Percentiles rank a stretch among this genome's conserved stretches.
Conservation (phyloP, 2,888 invertebrate genomes). For the Lasioglossum calceatum region DNA sequence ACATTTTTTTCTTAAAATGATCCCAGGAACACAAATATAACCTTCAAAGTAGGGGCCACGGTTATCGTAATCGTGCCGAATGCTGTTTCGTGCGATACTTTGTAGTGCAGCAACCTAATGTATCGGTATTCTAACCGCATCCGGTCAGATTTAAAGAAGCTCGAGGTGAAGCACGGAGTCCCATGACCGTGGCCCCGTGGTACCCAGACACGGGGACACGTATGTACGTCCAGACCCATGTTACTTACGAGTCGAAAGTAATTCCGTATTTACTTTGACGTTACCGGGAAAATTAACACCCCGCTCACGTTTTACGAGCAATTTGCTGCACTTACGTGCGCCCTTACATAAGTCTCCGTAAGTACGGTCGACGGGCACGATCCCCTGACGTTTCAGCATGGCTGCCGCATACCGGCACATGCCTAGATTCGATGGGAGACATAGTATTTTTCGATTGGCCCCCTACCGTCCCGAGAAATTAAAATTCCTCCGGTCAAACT, state of each 20-base stretch:
- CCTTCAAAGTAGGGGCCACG: too few relatives aligned
- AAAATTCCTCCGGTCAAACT: not conserved
- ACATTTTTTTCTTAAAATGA: too few relatives aligned
- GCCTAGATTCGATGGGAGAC: conserved; percentile 5
- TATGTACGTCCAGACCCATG: conserved; percentile 40
- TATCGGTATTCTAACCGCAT: conserved; percentile 37
- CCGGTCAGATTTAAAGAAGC: conserved; percentile 41
- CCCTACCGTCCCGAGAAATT: not conserved
- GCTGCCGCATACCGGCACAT: not conserved
- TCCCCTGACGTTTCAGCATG: conserved; percentile 60
- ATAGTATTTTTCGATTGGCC: not conserved
- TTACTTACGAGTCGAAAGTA: conserved; percentile 62
- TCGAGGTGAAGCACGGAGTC: conserved; percentile 2
- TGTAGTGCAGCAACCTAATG: not conserved
- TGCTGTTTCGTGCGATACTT: too few relatives aligned
- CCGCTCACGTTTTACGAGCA: conserved; percentile 76
- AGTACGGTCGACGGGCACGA: conserved; percentile 61
- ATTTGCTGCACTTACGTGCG: conserved; percentile 77
- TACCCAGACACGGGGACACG: conserved; percentile 14
- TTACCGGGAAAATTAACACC: conserved; percentile 73
- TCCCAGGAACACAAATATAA: too few relatives aligned
- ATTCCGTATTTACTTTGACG: conserved; percentile 72
- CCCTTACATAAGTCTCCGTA: conserved; percentile 65
- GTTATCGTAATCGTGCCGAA: too few relatives aligned
- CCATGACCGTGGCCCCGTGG: conserved; percentile 11